A percentile compares a stretch with the other conserved stretches of the same genome.
phyloP scores from a whole-genome alignment of 1,140 invertebrate genomes.

The Musca vetustissima region DNA sequence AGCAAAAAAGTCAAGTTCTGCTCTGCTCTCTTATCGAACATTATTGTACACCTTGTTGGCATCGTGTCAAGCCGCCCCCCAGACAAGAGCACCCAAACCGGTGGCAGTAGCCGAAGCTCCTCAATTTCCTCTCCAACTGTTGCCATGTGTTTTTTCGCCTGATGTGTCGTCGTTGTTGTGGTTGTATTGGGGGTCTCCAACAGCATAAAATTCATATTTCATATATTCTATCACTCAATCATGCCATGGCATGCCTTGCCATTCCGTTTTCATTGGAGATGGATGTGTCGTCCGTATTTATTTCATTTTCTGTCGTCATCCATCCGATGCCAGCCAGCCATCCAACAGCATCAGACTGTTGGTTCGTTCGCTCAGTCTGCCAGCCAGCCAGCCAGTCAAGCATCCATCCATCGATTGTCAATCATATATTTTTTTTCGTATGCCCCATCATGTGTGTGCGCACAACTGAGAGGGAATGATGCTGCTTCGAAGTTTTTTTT shows the following conservation, averaged over 20 bases:
- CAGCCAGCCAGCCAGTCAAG: conserved; percentile 6
- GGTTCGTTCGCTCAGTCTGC: too few species aligned
- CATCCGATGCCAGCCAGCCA: not conserved
- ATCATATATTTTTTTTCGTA: conserved; percentile 39
- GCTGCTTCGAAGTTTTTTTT: not conserved
- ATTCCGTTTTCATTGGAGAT: too few species aligned
- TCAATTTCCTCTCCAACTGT: conserved; percentile 11
- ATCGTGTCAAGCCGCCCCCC: too few species aligned
- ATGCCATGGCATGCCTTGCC: too few species aligned
- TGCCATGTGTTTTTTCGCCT: conserved; percentile 1
- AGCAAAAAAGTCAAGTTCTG: not conserved
- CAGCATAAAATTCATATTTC: too few species aligned
- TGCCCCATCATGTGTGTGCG: conserved; percentile 29
- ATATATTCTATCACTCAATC: too few species aligned
- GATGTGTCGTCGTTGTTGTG: too few species aligned
- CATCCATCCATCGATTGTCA: conserved; percentile 44
- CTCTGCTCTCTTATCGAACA: conserved; percentile 6
- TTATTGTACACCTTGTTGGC: not conserved
- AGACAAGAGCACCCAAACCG: not conserved
- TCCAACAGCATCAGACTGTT: conserved; percentile 12
- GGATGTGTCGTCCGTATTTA: too few species aligned
- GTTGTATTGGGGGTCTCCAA: too few species aligned
- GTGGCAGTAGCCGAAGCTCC: too few species aligned
- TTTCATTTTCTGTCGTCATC: too few species aligned
- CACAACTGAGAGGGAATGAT: conserved; percentile 36